A percentile compares a stretch with the other conserved stretches of the same genome.
phyloP scores from a whole-genome alignment of 2,113 vertebrate genomes.

The Scortum barcoo region DNA sequence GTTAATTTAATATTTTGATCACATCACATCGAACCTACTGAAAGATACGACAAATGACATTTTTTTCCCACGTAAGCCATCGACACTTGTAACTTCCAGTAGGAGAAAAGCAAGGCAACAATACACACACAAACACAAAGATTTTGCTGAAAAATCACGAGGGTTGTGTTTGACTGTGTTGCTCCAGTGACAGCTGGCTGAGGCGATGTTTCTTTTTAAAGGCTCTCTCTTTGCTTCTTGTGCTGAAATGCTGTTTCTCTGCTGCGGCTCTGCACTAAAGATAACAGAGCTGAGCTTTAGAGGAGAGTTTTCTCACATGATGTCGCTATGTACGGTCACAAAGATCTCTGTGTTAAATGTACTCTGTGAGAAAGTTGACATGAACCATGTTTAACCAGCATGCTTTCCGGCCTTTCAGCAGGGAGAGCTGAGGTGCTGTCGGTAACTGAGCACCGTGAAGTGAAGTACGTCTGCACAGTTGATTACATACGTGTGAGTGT shows the following conservation, averaged over 20 bases:
- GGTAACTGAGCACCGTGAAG: neutral
- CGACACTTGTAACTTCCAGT: neutral
- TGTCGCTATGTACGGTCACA: neutral
- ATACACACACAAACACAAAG: neutral
- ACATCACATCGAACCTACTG: neutral
- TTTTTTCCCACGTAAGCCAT: neutral
- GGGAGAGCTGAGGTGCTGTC: slow-evolving; percentile 21
- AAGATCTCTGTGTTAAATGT: neutral
- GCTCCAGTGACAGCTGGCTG: neutral
- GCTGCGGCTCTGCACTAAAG: neutral
- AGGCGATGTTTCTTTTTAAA: slow-evolving; percentile 4
- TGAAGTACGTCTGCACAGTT: slow-evolving; percentile 2
- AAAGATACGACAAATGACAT: neutral
- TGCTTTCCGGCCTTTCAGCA: neutral
- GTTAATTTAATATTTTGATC: neutral
- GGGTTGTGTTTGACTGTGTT: neutral
- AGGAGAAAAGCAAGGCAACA: neutral
- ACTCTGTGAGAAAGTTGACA: neutral
- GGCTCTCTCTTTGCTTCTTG: neutral
- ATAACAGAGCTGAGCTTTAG: neutral
- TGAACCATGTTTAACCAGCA: neutral
- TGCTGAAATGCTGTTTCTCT: neutral
- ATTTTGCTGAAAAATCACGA: neutral
- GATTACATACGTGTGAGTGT: neutral
- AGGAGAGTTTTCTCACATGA: neutral